phyloP scores from a whole-genome alignment of 2,888 invertebrate genomes.

The Melanotus villosus region DNA sequence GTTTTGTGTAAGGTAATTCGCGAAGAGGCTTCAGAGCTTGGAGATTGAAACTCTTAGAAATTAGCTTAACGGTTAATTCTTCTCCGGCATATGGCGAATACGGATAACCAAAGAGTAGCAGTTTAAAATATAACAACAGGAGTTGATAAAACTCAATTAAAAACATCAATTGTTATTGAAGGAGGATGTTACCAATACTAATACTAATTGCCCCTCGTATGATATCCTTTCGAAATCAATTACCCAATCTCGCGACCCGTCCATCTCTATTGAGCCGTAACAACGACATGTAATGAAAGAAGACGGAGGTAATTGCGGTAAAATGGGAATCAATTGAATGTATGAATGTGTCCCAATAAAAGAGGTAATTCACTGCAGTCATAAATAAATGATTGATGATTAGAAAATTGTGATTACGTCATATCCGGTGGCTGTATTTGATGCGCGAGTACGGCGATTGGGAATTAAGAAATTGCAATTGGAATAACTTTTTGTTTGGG shows the following conservation, averaged over 20 bases:
- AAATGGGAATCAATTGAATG: conserved; percentile 52
- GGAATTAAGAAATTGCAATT: conserved; percentile 48
- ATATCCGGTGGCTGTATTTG: conserved; percentile 62
- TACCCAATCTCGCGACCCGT: conserved; percentile 35
- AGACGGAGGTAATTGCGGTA: conserved; percentile 49
- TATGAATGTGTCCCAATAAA: conserved; percentile 54
- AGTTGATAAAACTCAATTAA: conserved; percentile 48
- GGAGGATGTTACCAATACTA: conserved; percentile 58
- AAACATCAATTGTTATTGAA: conserved; percentile 56
- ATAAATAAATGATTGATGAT: conserved; percentile 69
- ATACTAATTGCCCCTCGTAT: conserved; percentile 53
- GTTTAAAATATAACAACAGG: conserved; percentile 20
- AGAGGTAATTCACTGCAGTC: conserved; percentile 64
- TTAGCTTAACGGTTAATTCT: neutral
- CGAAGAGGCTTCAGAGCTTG: no score
- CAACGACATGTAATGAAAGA: conserved; percentile 32
- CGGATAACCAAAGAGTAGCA: no score
- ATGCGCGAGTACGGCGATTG: conserved; percentile 33
- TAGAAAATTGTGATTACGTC: conserved; percentile 68
- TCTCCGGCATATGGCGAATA: no score
- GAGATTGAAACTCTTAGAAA: no score
- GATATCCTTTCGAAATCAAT: conserved; percentile 50
- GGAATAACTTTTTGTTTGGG: conserved; percentile 37
- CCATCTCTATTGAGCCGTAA: conserved; percentile 34
- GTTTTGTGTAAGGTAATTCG: no score